These are phyloP conservation scores for Junonia oenone DNA, from an alignment of 2,888 invertebrate species.

Conservation along the genomic window DNA sequence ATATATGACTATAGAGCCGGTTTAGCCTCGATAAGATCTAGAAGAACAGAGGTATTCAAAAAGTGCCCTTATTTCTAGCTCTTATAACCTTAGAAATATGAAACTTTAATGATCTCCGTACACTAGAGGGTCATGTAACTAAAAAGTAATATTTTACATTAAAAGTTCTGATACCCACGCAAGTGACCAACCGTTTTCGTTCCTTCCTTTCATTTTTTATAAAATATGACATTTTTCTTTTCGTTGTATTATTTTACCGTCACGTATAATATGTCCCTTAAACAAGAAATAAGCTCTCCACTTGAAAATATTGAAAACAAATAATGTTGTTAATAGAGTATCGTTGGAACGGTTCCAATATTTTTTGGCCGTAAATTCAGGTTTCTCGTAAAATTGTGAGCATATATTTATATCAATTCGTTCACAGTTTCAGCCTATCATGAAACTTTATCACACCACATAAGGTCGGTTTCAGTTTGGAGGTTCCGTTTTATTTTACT, in stretches of 20 bases:
- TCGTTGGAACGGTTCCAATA: conserved; percentile 26
- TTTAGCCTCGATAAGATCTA: too few relatives aligned
- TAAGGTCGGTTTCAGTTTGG: background rate
- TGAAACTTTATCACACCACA: conserved; percentile 6
- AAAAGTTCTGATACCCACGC: too few relatives aligned
- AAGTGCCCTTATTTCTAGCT: too few relatives aligned
- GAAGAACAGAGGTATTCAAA: too few relatives aligned
- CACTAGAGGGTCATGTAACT: too few relatives aligned
- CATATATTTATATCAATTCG: conserved; percentile 15
- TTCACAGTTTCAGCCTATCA: conserved; percentile 3
- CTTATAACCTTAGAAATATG: too few relatives aligned
- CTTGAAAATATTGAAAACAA: conserved; percentile 25
- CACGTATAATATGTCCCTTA: background rate
- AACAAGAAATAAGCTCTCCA: conserved; percentile 8
- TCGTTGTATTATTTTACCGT: background rate
- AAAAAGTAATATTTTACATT: too few relatives aligned
- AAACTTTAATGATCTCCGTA: too few relatives aligned
- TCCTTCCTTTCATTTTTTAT: too few relatives aligned
- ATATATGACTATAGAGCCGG: too few relatives aligned
- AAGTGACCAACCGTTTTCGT: too few relatives aligned
- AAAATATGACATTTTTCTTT: background rate
- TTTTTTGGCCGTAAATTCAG: conserved; percentile 19
- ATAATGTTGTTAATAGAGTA: conserved; percentile 26
- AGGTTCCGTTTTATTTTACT: background rate
- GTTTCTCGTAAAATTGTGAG: conserved; percentile 14